These are phyloP conservation scores for Nephrotoma appendiculata DNA, from an alignment of 2,888 invertebrate genomes.

Conservation along the genomic window DNA sequence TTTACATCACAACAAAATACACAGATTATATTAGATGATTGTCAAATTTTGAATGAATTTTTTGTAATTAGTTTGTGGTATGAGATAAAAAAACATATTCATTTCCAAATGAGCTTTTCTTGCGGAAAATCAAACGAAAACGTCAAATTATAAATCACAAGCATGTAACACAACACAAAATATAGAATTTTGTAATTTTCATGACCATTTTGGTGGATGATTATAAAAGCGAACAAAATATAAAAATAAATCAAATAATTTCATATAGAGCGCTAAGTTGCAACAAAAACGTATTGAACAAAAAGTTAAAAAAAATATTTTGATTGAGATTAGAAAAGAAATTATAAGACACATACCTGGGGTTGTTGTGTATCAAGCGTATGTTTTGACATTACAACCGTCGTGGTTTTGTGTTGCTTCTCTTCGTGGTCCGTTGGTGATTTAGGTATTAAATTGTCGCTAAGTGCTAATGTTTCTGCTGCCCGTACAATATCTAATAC, in stretches of 20 bases:
- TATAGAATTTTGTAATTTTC: not conserved
- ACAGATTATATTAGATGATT: not conserved
- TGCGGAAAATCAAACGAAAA: not conserved
- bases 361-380: constrained; percentile 48
- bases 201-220: not conserved
- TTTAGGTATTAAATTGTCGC: constrained; percentile 35
- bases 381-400: constrained; percentile 88
- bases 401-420: constrained; percentile 69
- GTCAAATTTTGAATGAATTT: not conserved
- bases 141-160: not conserved
- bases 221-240: not conserved
- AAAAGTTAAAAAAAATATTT: not conserved
- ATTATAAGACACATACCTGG: constrained; percentile 33
- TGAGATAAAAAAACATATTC: not conserved
- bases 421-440: constrained; percentile 51
- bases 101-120: not conserved
- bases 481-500: constrained; percentile 82
- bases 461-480: constrained; percentile 63
- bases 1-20: not conserved
- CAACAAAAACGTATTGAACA: not conserved
- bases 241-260: not conserved
- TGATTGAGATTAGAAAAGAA: not conserved
- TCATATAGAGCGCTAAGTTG: not conserved
- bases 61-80: not conserved
- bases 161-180: not conserved